Percentiles rank a stretch among this genome's conserved stretches.
These are phyloP conservation scores for Ia io DNA, from an alignment of 2,113 vertebrate genomes.

Conservation along the genomic window DNA sequence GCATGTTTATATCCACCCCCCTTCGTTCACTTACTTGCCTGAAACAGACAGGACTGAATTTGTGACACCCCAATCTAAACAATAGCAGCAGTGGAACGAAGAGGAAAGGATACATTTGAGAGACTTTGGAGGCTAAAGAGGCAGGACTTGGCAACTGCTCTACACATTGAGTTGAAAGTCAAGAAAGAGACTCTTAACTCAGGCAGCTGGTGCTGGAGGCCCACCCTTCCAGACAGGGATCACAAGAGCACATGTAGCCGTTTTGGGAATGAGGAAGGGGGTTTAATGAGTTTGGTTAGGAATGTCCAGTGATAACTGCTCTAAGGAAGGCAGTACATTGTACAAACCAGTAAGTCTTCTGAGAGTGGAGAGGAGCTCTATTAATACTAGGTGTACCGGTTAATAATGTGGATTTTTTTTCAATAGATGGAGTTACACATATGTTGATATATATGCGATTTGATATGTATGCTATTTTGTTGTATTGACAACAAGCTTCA, in stretches of 20 bases:
- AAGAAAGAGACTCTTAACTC: not conserved
- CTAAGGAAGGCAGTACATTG: not conserved
- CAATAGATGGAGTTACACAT: no score
- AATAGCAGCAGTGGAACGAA: not conserved
- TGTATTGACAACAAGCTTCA: no score
- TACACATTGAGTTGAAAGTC: not conserved
- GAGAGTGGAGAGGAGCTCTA: not conserved
- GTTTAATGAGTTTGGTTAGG: not conserved
- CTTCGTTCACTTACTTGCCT: not conserved
- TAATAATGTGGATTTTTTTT: no score
- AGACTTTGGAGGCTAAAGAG: not conserved
- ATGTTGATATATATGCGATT: no score
- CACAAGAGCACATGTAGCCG: not conserved
- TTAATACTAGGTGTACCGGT: not conserved
- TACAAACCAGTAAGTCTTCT: not conserved
- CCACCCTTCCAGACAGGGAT: not conserved
- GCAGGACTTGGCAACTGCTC: not conserved
- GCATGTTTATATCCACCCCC: not conserved
- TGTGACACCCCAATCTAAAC: not conserved
- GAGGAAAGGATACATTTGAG: not conserved
- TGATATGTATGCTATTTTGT: no score
- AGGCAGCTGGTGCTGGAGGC: not conserved
- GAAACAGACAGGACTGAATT: not conserved
- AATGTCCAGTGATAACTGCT: not conserved
- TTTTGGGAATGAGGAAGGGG: not conserved